phyloP scores from a whole-genome alignment of 2,888 invertebrate genomes.

The Dryadula phaetusa region DNA sequence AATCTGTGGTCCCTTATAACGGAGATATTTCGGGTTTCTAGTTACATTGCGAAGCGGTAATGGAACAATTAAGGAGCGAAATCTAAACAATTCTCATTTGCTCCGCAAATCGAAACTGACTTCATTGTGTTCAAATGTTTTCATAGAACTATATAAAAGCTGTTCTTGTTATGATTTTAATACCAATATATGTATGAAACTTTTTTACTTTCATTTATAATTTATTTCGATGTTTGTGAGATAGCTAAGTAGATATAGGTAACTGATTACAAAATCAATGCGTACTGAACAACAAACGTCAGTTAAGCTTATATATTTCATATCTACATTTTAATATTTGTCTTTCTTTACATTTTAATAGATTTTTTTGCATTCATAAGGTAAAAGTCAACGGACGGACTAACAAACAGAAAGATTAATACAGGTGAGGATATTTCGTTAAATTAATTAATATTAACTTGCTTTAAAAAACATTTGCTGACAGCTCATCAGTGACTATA shows the following conservation, averaged over 20 bases:
- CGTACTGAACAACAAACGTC: too few relatives aligned
- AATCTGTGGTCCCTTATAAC: constrained; percentile 7
- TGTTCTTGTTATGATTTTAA: not conserved
- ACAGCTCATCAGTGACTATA: constrained; percentile 6
- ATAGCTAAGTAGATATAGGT: too few relatives aligned
- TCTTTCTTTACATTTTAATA: not conserved
- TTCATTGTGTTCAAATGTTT: constrained; percentile 22
- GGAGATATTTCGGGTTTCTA: not conserved
- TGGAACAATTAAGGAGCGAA: constrained; percentile 37
- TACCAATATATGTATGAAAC: not conserved
- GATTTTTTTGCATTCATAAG: constrained; percentile 9
- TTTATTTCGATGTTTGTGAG: not conserved
- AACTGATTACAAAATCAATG: too few relatives aligned
- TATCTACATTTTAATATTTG: not conserved
- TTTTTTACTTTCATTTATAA: not conserved
- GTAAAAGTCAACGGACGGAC: constrained; percentile 6
- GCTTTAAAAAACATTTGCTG: not conserved
- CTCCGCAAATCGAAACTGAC: constrained; percentile 24
- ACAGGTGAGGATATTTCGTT: not conserved
- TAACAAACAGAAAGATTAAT: not conserved
- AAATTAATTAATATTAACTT: constrained; percentile 3
- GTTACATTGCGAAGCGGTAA: constrained; percentile 13
- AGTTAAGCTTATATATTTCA: too few relatives aligned
- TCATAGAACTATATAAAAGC: not conserved
- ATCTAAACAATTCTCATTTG: constrained; percentile 37